Percentiles rank a stretch among this genome's conserved stretches.
phyloP scores from a whole-genome alignment of 2,113 vertebrate genomes.

The Mesembrinibis cayennensis region DNA sequence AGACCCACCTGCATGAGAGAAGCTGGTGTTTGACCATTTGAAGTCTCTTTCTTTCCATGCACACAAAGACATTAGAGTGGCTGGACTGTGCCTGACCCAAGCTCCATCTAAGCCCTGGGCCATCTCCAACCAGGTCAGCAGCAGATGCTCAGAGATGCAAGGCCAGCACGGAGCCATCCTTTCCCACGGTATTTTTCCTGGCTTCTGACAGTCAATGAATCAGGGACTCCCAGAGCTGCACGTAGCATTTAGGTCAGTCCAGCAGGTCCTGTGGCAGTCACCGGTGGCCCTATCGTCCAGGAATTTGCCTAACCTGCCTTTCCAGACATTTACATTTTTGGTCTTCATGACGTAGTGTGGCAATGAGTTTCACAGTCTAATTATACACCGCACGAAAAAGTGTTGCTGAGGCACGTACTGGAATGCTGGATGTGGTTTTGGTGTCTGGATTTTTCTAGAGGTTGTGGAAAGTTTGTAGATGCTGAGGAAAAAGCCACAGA shows the following conservation, averaged over 20 bases:
- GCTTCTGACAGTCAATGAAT: background rate
- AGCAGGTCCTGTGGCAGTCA: background rate
- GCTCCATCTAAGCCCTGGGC: background rate
- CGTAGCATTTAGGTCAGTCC: background rate
- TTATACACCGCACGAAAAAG: fast-evolving
- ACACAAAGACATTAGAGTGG: background rate
- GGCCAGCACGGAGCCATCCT: background rate
- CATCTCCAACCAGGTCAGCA: background rate
- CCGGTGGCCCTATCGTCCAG: background rate
- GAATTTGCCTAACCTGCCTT: background rate
- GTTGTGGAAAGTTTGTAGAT: background rate
- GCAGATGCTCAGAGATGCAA: background rate
- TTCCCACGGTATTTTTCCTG: background rate
- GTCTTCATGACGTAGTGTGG: background rate
- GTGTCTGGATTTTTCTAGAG: background rate
- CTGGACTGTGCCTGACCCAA: background rate
- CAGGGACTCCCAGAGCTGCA: background rate
- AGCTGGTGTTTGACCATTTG: background rate
- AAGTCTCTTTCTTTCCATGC: background rate
- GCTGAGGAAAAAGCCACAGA: background rate
- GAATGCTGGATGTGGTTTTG: background rate
- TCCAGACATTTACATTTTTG: background rate
- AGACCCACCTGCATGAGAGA: background rate
- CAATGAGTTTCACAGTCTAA: background rate
- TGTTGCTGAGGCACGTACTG: background rate